Evolutionary conservation across 2,888 invertebrate genomes (phyloP).

Genomic region (Neoscelio sp.): DNA sequence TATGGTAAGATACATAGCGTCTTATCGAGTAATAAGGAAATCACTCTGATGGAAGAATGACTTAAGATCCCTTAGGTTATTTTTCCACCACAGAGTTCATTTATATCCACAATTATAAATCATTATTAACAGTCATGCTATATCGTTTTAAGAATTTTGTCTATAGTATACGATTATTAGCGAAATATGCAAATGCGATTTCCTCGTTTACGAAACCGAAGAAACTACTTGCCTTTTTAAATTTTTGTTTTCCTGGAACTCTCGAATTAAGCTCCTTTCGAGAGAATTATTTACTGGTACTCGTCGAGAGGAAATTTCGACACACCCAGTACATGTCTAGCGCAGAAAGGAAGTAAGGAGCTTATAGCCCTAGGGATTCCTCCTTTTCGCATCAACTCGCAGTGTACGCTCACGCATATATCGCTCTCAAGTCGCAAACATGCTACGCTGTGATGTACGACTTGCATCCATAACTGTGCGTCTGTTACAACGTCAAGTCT

Average conservation of each 20-base stretch:
- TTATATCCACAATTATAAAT: too few species aligned
- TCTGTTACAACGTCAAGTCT: conserved; percentile 52
- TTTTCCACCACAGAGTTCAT: too few species aligned
- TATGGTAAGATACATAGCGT: too few species aligned
- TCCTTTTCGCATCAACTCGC: conserved; percentile 62
- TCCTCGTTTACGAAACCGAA: conserved; percentile 6
- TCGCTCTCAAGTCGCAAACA: conserved; percentile 56
- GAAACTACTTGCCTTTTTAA: conserved; percentile 40
- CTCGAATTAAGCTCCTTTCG: conserved; percentile 55
- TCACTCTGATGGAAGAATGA: too few species aligned
- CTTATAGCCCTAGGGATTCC: conserved; percentile 66
- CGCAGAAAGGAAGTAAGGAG: conserved; percentile 62
- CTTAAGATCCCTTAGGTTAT: too few species aligned
- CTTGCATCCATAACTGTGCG: conserved; percentile 50
- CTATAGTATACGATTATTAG: too few species aligned
- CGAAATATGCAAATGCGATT: conserved; percentile 29
- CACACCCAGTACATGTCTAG: conserved; percentile 63
- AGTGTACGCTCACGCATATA: conserved; percentile 47
- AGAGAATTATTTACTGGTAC: conserved; percentile 51
- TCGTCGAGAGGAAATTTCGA: conserved; percentile 63
- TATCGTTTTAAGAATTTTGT: too few species aligned
- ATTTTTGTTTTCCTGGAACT: conserved; percentile 37
- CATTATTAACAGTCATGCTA: too few species aligned
- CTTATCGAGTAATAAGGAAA: too few species aligned
- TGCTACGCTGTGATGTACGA: conserved; percentile 52